phyloP scores from a whole-genome alignment of 2,888 invertebrate genomes.

The Nineta flava region DNA sequence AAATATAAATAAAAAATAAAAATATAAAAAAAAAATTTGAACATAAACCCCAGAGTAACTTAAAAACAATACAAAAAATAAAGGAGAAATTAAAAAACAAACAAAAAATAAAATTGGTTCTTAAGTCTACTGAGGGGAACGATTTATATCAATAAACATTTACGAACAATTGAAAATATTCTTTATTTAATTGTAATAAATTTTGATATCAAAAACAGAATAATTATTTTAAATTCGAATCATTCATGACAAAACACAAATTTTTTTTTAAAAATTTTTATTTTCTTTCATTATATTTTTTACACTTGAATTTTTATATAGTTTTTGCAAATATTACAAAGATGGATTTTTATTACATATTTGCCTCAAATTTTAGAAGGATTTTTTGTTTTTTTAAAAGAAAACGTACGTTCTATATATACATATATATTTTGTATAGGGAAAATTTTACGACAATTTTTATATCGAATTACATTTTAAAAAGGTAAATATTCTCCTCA shows the following conservation, averaged over 20 bases:
- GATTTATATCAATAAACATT: neutral
- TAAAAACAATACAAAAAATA: neutral
- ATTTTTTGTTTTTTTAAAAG: too few relatives aligned
- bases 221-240: neutral
- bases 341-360: neutral
- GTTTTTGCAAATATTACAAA: neutral
- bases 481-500: too few relatives aligned
- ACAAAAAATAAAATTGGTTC: constrained; percentile 2
- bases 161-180: constrained; percentile 3
- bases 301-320: neutral
- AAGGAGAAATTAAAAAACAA: neutral
- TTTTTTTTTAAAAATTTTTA: neutral
- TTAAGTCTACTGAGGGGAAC: constrained; percentile 4
- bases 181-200: constrained; percentile 3
- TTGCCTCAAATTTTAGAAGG: neutral
- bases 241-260: neutral
- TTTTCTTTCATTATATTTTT: neutral
- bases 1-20: constrained; percentile 1
- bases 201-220: constrained; percentile 5
- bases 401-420: too few relatives aligned
- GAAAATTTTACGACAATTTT: too few relatives aligned
- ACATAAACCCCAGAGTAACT: constrained; percentile 7
- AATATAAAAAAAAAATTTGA: neutral
- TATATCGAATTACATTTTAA: too few relatives aligned
- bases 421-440: too few relatives aligned